Evolutionary conservation across 2,888 invertebrate species (phyloP).

Genomic region (Drosophila ezoana): DNA sequence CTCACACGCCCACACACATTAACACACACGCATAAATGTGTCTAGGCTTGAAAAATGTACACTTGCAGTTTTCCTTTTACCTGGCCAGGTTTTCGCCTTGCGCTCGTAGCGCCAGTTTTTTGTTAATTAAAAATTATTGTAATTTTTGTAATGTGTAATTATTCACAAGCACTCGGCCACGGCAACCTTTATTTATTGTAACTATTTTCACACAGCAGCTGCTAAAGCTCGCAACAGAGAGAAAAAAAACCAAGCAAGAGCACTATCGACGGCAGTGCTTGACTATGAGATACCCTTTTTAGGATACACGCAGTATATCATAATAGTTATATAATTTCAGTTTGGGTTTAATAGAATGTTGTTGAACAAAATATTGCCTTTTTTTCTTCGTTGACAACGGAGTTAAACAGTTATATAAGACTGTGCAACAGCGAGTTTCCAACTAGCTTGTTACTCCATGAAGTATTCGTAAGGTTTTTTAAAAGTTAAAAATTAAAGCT

Average conservation of each 20-base stretch:
- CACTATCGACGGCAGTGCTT: rapidly evolving
- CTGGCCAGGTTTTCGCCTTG: constrained; percentile 23
- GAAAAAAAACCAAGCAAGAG: constrained; percentile 14
- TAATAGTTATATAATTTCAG: too few relatives aligned
- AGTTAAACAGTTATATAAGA: too few relatives aligned
- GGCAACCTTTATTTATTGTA: constrained; percentile 58
- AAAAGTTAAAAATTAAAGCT: too few relatives aligned
- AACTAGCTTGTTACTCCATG: too few relatives aligned
- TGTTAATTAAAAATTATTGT: constrained; percentile 79
- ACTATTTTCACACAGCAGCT: constrained; percentile 35
- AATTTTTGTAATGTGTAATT: constrained; percentile 72
- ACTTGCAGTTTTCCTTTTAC: constrained; percentile 29
- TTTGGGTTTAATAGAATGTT: too few relatives aligned
- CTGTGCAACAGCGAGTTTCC: too few relatives aligned
- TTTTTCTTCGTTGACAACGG: too few relatives aligned
- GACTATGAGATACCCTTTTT: not conserved
- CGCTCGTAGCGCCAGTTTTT: constrained; percentile 39
- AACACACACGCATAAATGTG: constrained; percentile 5
- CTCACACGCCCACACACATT: constrained; percentile 5
- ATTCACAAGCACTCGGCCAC: constrained; percentile 55
- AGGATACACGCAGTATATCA: too few relatives aligned
- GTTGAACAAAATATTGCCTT: too few relatives aligned
- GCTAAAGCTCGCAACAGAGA: constrained; percentile 10
- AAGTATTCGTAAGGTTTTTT: too few relatives aligned
- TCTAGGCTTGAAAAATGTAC: constrained; percentile 21